Evolutionary conservation across 2,888 invertebrate species (phyloP).

Genomic region (Clitarchus hookeri): DNA sequence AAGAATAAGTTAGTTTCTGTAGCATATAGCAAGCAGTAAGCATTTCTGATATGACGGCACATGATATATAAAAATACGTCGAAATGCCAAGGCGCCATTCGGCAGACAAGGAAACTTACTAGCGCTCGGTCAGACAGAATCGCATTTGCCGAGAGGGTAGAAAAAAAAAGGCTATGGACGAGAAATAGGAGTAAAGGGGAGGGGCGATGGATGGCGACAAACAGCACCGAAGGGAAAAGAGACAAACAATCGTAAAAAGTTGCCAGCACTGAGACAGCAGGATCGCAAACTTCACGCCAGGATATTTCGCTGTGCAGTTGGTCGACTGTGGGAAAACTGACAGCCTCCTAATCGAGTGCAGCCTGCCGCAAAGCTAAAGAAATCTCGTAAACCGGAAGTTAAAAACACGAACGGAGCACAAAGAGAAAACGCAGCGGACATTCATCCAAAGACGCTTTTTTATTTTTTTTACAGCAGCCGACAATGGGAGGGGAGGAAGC

Average conservation of each 20-base stretch:
- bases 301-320: not conserved
- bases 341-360: not conserved
- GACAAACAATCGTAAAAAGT: constrained; percentile 8
- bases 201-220: not conserved
- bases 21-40: too few species aligned
- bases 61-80: not conserved
- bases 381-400: not conserved
- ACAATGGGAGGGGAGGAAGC: not conserved
- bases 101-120: not conserved
- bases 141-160: not conserved
- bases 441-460: not conserved
- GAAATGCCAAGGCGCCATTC: not conserved
- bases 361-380: not conserved
- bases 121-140: not conserved
- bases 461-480: not conserved
- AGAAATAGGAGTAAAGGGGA: not conserved
- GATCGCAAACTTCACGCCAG: not conserved
- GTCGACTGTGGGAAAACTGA: not conserved
- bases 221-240: constrained; percentile 9
- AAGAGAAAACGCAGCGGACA: not conserved
- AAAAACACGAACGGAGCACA: not conserved
- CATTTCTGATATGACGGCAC: too few species aligned
- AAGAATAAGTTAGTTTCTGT: too few species aligned
- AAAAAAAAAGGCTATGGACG: not conserved
- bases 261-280: constrained; percentile 9